Evolutionary conservation across 2,888 invertebrate species (phyloP), one percentile per base, ranked within the genome.

Genomic region (Cheiracanthium punctorium): DNA sequence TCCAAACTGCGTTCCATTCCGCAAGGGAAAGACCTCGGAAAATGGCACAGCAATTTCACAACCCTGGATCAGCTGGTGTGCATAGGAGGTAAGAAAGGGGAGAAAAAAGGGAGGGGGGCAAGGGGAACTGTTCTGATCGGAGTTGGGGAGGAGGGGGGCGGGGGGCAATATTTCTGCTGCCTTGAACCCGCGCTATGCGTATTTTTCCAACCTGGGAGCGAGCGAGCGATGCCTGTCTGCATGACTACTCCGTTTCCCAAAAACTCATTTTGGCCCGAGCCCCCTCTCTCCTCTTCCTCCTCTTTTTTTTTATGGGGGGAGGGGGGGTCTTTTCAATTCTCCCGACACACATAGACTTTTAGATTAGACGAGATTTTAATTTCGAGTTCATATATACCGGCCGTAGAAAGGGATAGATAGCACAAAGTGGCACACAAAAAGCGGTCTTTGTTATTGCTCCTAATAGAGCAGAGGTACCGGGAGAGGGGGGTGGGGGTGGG

Each of bases 1-100:
- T 72, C 52, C 77, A 84, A 84, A 77, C 72, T 77, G 72, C 77
- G 82, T 72, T 48, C 82, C 82, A 65, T 84, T 84, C 72, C 77
- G 37, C 48, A 32, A 33, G 69, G 69, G n/a, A n/a, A 69, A 69
- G 17, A 17, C 69, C 24, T 29, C 10, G 24, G 58, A 17, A 58
- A 58, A 58, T 58, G 58, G 58, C 24, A n/a, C n/a, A 24, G 58
- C 58, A 58, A 58, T 58, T 58, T 58, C 58, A 58, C 5, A 24
- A 58, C 1, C 58, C 58, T 2, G 58, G 58, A 24, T 24, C 24
- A 24, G 20, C 1, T 24, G 58, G n/a, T n/a, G n/a, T 58, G 58
- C 4, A 24, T 20, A 24, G 58, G 24, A 24, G 58, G 58, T 37
- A 64, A 10, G 64, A 64, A 28, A 64, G 64, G 64, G n/a, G 17